Evolutionary conservation across 2,797 vertebrate genomes (phyloP), one percentile per base, ranked within the genome.

Genomic region (Crocidura indochinensis): DNA sequence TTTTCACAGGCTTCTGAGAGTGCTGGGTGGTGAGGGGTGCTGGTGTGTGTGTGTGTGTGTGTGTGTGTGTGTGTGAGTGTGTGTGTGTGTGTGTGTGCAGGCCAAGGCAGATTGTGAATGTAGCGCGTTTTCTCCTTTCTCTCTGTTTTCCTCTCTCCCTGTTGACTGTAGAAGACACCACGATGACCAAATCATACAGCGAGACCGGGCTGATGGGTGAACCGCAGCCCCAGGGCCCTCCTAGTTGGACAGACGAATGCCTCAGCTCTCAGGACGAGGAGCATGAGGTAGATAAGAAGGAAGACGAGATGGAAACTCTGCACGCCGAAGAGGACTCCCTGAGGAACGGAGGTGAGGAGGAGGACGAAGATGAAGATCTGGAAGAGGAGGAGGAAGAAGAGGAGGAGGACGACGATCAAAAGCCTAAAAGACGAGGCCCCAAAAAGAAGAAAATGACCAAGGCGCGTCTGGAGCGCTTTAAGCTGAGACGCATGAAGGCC

Each of bases 391-490:
- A 98, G 0, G 99, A 99, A 0, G 99, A 99, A 6, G 99, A 99
- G 9, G 99, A 99, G 6, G 99, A 99, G 0, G 99, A 99, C 2
- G 99, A 99, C 8, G 98, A 99, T 9, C 98, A 98, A 95, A 99
- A 99, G 95, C 99, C 99, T 91, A 99, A 99, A 96, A 98, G 99
- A 76, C 98, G 99, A 19, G 99, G 99, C 22, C 99, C 99, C 15
- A 99, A 99, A 96, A 99, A 99, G 98, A 99, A 99, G 98, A 99
- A 99, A 97, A 99, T 99, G 99, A 99, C 99, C 9, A 99, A 99
- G 97, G 99, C 99, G 0, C 98, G 99, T 2, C 14, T 99, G 93
- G 99, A 99, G 97, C 98, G 99, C 85, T 99, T 99, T 97, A 99
- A 99, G 96, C 78, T 99, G 93, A 97, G 99, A 71, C 98, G 99